Evolutionary conservation across 2,888 invertebrate genomes (phyloP).

Genomic region (Tromatobia lineatoria): DNA sequence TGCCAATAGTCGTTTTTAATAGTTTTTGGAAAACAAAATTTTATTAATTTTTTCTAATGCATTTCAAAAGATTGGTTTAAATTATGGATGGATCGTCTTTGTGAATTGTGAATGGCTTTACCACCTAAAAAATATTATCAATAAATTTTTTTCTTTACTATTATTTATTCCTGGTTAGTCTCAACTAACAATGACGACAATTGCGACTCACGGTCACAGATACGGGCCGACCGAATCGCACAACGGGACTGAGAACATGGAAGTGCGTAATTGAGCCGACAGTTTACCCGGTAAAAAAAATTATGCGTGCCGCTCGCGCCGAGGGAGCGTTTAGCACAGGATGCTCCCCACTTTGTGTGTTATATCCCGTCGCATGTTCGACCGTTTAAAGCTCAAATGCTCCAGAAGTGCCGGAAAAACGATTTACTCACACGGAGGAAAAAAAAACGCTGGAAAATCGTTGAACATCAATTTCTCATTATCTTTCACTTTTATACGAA

Average conservation of each 20-base stretch:
- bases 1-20: no score
- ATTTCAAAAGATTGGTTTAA: not conserved
- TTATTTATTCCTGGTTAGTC: not conserved
- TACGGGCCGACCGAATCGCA: not conserved
- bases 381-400: slow-evolving; percentile 27
- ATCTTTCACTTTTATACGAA: no score
- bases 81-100: not conserved
- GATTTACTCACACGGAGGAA: not conserved
- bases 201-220: slow-evolving; percentile 1
- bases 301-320: slow-evolving; percentile 49
- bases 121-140: not conserved
- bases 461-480: no score
- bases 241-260: slow-evolving; percentile 26
- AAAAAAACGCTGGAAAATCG: no score
- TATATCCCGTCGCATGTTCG: slow-evolving; percentile 48
- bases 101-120: not conserved
- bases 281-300: slow-evolving; percentile 35
- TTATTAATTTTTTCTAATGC: no score
- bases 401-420: not conserved
- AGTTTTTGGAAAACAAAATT: no score
- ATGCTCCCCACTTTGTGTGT: slow-evolving; percentile 57
- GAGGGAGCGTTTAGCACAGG: slow-evolving; percentile 64
- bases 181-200: not conserved
- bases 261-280: slow-evolving; percentile 50
- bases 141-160: not conserved